Conservation (phyloP, 1,140 invertebrate genomes). For the Pseudomyrmex gracilis region DNA sequence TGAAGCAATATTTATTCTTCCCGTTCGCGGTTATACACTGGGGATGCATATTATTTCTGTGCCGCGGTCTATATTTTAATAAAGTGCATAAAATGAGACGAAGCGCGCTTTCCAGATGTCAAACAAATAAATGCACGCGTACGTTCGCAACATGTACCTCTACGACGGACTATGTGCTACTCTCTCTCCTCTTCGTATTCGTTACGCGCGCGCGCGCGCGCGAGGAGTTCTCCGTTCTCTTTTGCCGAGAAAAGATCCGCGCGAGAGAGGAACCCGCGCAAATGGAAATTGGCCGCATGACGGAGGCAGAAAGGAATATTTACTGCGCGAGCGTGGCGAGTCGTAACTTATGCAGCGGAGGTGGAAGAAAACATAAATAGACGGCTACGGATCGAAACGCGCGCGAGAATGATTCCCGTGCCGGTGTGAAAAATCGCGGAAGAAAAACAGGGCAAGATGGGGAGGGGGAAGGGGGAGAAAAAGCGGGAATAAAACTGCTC, state of each 20-base stretch:
- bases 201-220: constrained; percentile 3
- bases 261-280: constrained; percentile 21
- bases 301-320: constrained; percentile 61
- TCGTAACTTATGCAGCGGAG: constrained; percentile 57
- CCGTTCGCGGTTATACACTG: neutral
- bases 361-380: constrained; percentile 66
- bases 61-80: constrained; percentile 8
- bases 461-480: neutral
- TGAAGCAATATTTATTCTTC: constrained; percentile 44
- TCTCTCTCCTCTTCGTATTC: neutral
- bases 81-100: constrained; percentile 35
- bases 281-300: constrained; percentile 65
- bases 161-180: too few relatives aligned
- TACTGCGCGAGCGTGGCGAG: constrained; percentile 50
- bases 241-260: constrained; percentile 19
- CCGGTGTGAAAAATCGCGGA: constrained; percentile 56
- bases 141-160: constrained; percentile 2
- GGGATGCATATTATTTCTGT: constrained; percentile 11
- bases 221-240: neutral
- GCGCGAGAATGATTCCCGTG: constrained; percentile 57
- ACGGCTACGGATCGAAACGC: constrained; percentile 58
- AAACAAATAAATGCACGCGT: constrained; percentile 42
- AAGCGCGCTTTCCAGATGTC: constrained; percentile 1
- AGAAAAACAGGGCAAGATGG: neutral
- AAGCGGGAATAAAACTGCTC: constrained; percentile 37